These are phyloP conservation scores for Lordiphosa mommai DNA, from an alignment of 1,140 invertebrate genomes.

Conservation along the genomic window DNA sequence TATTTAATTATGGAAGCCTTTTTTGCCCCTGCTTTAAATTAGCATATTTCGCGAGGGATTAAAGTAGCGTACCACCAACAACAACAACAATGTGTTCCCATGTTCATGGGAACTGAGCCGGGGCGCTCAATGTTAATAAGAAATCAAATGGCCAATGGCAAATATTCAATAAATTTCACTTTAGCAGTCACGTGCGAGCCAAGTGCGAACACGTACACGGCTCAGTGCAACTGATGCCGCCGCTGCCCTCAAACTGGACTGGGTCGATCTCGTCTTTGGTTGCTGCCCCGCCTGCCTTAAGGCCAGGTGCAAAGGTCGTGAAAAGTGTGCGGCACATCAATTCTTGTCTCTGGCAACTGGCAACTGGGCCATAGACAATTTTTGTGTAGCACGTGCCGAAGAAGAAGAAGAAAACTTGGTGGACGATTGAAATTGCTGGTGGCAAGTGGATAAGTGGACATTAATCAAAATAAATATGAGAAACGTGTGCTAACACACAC, in stretches of 20 bases:
- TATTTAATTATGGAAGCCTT: conserved; percentile 52
- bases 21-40: conserved; percentile 38
- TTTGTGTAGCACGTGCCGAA: conserved; percentile 26
- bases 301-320: conserved; percentile 67
- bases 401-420: conserved; percentile 24
- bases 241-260: background rate
- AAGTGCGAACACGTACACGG: conserved; percentile 72
- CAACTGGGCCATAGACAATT: conserved; percentile 69
- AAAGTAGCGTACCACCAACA: too few relatives aligned
- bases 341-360: conserved; percentile 58
- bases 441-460: conserved; percentile 76
- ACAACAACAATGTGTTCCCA: too few relatives aligned
- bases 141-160: conserved; percentile 77
- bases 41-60: conserved; percentile 35
- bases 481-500: conserved; percentile 71
- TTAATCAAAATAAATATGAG: conserved; percentile 77
- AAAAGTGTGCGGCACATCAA: conserved; percentile 69
- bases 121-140: conserved; percentile 60
- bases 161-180: conserved; percentile 74
- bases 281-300: conserved; percentile 15
- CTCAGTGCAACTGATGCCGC: conserved; percentile 61
- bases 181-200: conserved; percentile 64
- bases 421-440: conserved; percentile 73
- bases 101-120: conserved; percentile 1
- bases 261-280: too few relatives aligned